Conservation (phyloP, 2,888 invertebrate species). For the Aproaerema taeniolella region DNA sequence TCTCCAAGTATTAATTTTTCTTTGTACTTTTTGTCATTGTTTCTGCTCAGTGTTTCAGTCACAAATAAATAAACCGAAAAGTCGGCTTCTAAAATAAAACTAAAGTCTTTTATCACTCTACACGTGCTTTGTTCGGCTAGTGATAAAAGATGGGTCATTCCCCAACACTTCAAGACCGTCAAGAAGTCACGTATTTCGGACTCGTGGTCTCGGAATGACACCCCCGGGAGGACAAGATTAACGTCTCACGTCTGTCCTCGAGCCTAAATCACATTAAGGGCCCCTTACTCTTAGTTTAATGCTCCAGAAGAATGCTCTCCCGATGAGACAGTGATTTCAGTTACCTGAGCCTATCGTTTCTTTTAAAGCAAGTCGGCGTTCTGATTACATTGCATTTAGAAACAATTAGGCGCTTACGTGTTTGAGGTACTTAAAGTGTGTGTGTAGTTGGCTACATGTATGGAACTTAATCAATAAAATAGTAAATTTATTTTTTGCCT, state of each 20-base stretch:
- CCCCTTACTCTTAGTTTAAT: constrained; percentile 55
- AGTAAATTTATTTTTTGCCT: too few species aligned
- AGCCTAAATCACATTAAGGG: constrained; percentile 66
- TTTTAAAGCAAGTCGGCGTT: constrained; percentile 13
- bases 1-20: too few species aligned
- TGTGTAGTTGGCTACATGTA: too few species aligned
- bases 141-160: background rate
- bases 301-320: constrained; percentile 41
- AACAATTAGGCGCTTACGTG: too few species aligned
- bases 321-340: constrained; percentile 41
- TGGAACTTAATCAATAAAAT: too few species aligned
- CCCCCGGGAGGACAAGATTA: constrained; percentile 65
- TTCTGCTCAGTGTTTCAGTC: too few species aligned
- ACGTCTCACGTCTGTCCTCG: constrained; percentile 61
- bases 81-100: too few species aligned
- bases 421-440: too few species aligned
- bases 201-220: constrained; percentile 43
- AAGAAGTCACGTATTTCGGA: constrained; percentile 58
- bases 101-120: too few species aligned
- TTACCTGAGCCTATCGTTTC: constrained; percentile 23
- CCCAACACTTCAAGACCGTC: constrained; percentile 12
- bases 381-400: background rate
- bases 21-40: too few species aligned
- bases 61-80: too few species aligned
- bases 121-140: background rate